Conservation (phyloP, 2,797 vertebrate genomes). For the Lithobates pipiens region DNA sequence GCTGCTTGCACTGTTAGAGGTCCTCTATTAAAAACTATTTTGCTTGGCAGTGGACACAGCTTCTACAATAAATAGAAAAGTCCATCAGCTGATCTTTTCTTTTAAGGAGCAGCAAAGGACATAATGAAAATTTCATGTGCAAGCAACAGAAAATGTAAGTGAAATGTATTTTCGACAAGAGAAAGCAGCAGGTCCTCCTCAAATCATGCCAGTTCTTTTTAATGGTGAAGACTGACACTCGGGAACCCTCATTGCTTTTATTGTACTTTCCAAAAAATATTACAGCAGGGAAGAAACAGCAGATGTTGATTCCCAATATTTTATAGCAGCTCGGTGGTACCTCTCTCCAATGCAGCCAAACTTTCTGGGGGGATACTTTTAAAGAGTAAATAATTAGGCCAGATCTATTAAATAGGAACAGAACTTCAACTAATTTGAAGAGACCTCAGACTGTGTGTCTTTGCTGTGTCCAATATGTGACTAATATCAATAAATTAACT, state of each 20-base stretch:
- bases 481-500: conserved; percentile 54
- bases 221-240: conserved; percentile 51
- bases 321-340: conserved; percentile 57
- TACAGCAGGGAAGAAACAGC: conserved; percentile 59
- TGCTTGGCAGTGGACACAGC: conserved; percentile 5
- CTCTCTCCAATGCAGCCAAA: conserved; percentile 40
- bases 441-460: conserved; percentile 42
- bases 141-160: conserved; percentile 47
- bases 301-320: conserved; percentile 59
- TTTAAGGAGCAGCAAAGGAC: conserved; percentile 47
- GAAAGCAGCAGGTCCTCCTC: conserved; percentile 49
- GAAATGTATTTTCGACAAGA: conserved; percentile 55
- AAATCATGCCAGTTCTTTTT: conserved; percentile 53
- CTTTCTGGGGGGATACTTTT: conserved; percentile 44
- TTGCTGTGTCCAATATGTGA: conserved; percentile 48
- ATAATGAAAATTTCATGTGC: conserved; percentile 52
- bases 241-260: conserved; percentile 40
- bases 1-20: not conserved
- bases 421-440: conserved; percentile 52
- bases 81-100: conserved; percentile 17
- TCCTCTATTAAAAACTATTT: conserved; percentile 38
- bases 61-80: conserved; percentile 30
- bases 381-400: conserved; percentile 62
- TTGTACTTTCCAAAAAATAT: conserved; percentile 57
- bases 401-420: conserved; percentile 58